Conservation (phyloP, 2,888 invertebrate genomes). For the Orthosia incerta region DNA sequence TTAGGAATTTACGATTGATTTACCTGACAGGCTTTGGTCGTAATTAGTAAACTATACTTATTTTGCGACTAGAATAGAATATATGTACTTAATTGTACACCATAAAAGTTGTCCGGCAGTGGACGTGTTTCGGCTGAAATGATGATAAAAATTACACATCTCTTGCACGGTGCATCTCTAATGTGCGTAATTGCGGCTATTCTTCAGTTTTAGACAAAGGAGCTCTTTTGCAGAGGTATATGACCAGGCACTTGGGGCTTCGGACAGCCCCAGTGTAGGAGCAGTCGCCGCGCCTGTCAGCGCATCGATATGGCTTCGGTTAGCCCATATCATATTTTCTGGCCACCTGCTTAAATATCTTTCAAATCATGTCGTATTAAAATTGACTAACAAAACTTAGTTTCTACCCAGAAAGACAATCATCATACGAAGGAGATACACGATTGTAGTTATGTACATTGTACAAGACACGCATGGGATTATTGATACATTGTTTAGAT, state of each 20-base stretch:
- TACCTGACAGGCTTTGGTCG: neutral
- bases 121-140: too few species aligned
- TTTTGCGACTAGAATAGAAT: neutral
- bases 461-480: too few species aligned
- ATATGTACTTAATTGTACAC: too few species aligned
- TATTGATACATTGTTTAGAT: too few species aligned
- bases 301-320: conserved; percentile 4
- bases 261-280: neutral
- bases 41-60: neutral
- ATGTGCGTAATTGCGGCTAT: neutral
- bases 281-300: neutral
- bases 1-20: neutral
- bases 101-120: too few species aligned
- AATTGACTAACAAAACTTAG: neutral
- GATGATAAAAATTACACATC: too few species aligned
- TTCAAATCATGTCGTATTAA: neutral
- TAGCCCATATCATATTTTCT: neutral
- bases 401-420: too few species aligned
- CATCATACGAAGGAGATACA: too few species aligned
- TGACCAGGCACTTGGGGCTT: neutral
- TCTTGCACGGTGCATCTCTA: too few species aligned
- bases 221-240: neutral
- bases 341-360: neutral
- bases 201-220: neutral
- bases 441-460: too few species aligned